Conservation (phyloP, 2,113 vertebrate genomes). For the Sinocyclocheilus rhinocerous region DNA sequence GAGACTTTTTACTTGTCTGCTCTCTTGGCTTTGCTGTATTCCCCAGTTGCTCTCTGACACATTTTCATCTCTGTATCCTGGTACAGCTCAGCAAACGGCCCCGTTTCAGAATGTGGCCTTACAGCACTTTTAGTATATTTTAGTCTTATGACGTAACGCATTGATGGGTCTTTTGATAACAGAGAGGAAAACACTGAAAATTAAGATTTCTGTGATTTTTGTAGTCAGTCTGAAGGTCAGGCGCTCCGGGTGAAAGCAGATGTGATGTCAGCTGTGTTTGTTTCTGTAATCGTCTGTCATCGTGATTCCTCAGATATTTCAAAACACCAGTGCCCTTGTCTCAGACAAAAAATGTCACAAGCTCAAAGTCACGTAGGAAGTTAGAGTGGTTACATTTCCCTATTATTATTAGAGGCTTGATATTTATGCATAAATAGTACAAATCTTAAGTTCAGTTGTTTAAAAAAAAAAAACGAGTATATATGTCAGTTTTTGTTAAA, state of each 20-base stretch:
- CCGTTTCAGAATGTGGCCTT: constrained; percentile 39
- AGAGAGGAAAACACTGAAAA: neutral
- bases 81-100: constrained; percentile 19
- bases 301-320: neutral
- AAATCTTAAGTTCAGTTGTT: neutral
- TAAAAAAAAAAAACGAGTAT: neutral
- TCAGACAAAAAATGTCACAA: neutral
- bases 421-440: neutral
- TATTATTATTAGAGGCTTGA: neutral
- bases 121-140: neutral
- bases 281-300: neutral
- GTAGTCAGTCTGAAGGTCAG: neutral
- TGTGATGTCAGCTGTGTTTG: neutral
- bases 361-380: neutral
- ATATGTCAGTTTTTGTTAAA: no score
- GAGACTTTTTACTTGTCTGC: neutral
- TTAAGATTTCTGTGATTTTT: neutral
- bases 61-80: constrained; percentile 24
- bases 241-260: neutral
- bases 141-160: neutral
- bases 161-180: neutral
- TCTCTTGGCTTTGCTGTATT: constrained; percentile 6
- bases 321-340: neutral
- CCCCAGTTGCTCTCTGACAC: constrained; percentile 22
- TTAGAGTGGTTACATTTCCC: neutral